Evolutionary conservation across 2,888 invertebrate genomes (phyloP).

Genomic region (Silvanus unidentatus): DNA sequence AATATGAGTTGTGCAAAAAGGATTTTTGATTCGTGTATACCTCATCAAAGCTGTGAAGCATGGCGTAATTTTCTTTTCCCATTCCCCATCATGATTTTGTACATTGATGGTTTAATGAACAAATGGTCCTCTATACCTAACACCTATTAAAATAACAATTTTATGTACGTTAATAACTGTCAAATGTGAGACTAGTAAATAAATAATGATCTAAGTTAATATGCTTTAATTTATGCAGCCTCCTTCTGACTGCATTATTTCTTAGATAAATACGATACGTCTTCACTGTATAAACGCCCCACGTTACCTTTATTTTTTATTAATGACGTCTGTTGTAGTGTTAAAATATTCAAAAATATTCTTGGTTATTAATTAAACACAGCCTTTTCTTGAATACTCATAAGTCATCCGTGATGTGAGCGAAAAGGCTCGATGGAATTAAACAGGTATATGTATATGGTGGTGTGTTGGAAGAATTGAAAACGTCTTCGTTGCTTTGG

Average conservation of each 20-base stretch:
- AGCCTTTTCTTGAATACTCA: conserved; percentile 30
- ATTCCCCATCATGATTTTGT: too few relatives aligned
- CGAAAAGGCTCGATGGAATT: conserved; percentile 21
- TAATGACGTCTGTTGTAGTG: conserved; percentile 37
- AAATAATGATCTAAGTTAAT: conserved; percentile 14
- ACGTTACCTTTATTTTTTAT: conserved; percentile 36
- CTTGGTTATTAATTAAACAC: conserved; percentile 37
- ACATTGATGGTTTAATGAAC: not conserved
- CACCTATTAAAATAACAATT: conserved; percentile 1
- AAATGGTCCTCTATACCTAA: not conserved
- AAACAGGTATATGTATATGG: conserved; percentile 19
- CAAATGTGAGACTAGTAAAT: conserved; percentile 14
- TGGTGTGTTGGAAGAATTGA: conserved; percentile 12
- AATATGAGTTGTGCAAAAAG: too few relatives aligned
- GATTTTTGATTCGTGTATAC: too few relatives aligned
- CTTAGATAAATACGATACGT: conserved; percentile 36
- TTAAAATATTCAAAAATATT: conserved; percentile 39
- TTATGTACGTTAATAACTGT: conserved; percentile 5
- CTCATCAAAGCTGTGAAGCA: too few relatives aligned
- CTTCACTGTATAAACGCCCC: conserved; percentile 28
- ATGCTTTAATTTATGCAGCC: conserved; percentile 30
- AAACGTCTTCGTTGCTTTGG: conserved; percentile 15
- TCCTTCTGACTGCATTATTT: conserved; percentile 29
- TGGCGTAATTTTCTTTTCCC: too few relatives aligned
- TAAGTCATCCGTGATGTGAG: conserved; percentile 26